A percentile compares a stretch with the other conserved stretches of the same genome.
Evolutionary conservation across 2,888 invertebrate genomes (phyloP).

Genomic region (Amphipoea oculea): DNA sequence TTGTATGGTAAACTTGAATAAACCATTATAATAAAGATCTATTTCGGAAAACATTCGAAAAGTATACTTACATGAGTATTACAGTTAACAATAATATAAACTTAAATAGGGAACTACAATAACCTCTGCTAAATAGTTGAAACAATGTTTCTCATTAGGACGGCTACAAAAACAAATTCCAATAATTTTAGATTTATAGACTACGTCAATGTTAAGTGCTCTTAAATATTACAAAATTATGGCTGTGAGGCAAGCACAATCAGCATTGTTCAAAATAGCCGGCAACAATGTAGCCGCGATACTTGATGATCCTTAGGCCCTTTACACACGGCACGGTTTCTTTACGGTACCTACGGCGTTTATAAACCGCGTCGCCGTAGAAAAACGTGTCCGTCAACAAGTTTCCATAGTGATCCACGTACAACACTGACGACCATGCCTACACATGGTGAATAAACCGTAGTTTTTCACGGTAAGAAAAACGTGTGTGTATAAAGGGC

Average conservation of each 20-base stretch:
- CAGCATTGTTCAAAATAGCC: constrained; percentile 45
- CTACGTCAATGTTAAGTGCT: constrained; percentile 48
- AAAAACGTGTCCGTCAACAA: neutral
- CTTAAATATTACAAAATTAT: constrained; percentile 59
- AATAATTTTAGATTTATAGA: constrained; percentile 45
- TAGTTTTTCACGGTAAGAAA: neutral
- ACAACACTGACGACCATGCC: neutral
- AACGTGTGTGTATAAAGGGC: neutral
- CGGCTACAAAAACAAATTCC: constrained; percentile 32
- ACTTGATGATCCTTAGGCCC: neutral
- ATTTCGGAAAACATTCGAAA: constrained; percentile 14
- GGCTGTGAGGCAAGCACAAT: constrained; percentile 63
- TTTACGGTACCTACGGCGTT: neutral
- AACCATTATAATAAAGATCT: neutral
- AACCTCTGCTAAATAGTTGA: constrained; percentile 25
- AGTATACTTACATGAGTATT: constrained; percentile 16
- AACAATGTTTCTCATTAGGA: constrained; percentile 43
- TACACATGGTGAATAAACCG: neutral
- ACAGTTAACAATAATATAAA: constrained; percentile 11
- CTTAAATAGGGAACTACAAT: constrained; percentile 22
- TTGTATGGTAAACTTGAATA: neutral
- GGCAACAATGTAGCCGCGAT: constrained; percentile 31
- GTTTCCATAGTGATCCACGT: neutral
- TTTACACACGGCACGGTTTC: neutral
- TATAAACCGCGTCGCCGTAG: neutral